A percentile compares a stretch with the other conserved stretches of the same genome.
Evolutionary conservation across 2,113 vertebrate species (phyloP).

Genomic region (Proteles cristata): DNA sequence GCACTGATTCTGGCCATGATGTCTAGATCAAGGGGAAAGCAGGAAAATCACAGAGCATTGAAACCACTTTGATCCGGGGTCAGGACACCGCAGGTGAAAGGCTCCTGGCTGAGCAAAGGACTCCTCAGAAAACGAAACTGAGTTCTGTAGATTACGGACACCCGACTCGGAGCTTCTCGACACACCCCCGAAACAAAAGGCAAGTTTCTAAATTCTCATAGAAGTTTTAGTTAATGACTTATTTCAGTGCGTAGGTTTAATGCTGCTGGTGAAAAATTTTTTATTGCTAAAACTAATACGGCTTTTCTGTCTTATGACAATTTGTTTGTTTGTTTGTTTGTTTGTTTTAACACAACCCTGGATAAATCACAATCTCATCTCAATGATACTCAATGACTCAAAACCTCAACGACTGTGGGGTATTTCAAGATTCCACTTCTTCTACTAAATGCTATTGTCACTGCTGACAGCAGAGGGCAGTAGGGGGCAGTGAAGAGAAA

Average conservation of each 20-base stretch:
- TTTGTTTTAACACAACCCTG: background rate
- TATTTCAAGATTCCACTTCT: background rate
- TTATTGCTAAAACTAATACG: background rate
- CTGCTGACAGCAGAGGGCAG: slow-evolving; percentile 66
- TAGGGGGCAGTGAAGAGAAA: background rate
- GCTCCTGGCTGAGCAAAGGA: background rate
- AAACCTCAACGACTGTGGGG: no score
- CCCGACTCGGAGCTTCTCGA: background rate
- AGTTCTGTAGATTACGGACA: background rate
- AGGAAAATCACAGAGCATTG: background rate
- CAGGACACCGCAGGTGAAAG: rapidly evolving
- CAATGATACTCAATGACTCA: no score
- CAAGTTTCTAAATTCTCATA: background rate
- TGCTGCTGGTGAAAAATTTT: background rate
- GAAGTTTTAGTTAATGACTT: background rate
- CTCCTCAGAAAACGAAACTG: background rate
- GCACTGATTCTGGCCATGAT: background rate
- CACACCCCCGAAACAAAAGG: background rate
- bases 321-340: background rate
- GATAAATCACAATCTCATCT: background rate
- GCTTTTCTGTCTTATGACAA: background rate
- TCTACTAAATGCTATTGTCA: background rate
- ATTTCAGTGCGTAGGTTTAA: background rate
- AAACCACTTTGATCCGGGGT: background rate
- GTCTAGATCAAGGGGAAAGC: background rate